Conservation (phyloP, 2,888 invertebrate species). For the Callyntrura sp. region DNA sequence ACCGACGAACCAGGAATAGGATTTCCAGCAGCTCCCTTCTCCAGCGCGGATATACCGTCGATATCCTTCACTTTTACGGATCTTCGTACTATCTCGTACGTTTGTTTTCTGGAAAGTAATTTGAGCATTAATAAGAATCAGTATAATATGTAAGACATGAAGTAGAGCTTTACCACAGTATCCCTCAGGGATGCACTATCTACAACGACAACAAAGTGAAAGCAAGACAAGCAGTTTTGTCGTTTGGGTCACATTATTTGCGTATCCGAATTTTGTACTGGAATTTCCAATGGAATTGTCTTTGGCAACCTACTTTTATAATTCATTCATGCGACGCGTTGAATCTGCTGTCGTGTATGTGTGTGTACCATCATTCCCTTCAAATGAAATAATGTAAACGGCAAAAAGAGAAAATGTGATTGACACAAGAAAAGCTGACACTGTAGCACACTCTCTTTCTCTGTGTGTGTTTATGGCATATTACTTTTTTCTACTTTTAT, state of each 20-base stretch:
- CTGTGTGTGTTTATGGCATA: neutral
- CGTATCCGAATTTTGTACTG: neutral
- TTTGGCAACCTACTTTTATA: constrained; percentile 21
- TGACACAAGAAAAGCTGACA: constrained; percentile 48
- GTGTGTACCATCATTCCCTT: constrained; percentile 28
- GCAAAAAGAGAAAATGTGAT: constrained; percentile 36
- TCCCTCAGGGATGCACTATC: neutral
- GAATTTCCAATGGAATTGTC: neutral
- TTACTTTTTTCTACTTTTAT: neutral
- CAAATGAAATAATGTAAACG: constrained; percentile 30
- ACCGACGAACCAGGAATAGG: constrained; percentile 6
- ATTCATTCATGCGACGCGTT: neutral
- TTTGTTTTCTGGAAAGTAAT: constrained; percentile 52
- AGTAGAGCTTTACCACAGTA: neutral
- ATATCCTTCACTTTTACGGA: neutral
- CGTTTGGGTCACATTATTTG: too few relatives aligned
- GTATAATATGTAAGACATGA: neutral
- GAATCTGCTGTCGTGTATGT: neutral
- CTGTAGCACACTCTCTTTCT: neutral
- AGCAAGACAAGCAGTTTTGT: neutral
- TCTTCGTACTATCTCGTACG: neutral
- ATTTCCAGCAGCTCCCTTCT: constrained; percentile 16
- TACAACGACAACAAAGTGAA: neutral
- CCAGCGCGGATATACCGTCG: neutral
- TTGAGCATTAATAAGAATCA: constrained; percentile 56